Evolutionary conservation across 2,888 invertebrate genomes (phyloP), one percentile per base, ranked within the genome.

Genomic region (Corythucha ciliata): DNA sequence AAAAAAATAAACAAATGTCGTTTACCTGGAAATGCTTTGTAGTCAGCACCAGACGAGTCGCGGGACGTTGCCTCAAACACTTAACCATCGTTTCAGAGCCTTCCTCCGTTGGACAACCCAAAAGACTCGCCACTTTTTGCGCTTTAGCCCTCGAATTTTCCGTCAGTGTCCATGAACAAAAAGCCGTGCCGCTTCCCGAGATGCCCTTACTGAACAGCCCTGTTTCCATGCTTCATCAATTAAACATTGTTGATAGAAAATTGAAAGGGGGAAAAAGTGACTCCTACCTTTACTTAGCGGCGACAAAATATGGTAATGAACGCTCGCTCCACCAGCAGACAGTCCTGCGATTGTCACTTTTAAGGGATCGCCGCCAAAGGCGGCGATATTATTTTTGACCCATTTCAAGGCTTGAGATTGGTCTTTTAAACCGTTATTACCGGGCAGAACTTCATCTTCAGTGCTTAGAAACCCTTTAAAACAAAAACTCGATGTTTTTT

Each of bases 391-490:
- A 83, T 3, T 67, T 52, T 76, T 74, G 0, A 82, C 68, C 82
- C 83, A 85, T 59, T 74, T 72, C 34, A 85, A 65, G 0, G 82
- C 83, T 59, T 79, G 69, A 18, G 72, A 69, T 68, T 84, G 83
- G 70, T 84, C 84, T 62, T 81, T 83, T 26, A 84, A 64, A 0
- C 83, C 84, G 60, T 75, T 75, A 65, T 84, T 85, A 5, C 81
- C 81, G 0, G 84, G 77, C 1, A 81, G 70, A 1, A 72, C 63
- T 1, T 74, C 72, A 57, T 84, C 82, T 29, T 78, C 82, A 0
- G 83, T 82, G 63, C 81, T 82, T 0, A 84, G 68, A 65, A 86
- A 86, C 44, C 85, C 81, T 79, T 44, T 4, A 39, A 40, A 21
- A 6, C n/a, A 41, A 32, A 14, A 14, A 12, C n/a, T 10, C 8